Percentiles rank a stretch among this genome's conserved stretches.
Evolutionary conservation across 1,140 invertebrate genomes (phyloP).

Genomic region (Pteromalus puparum): DNA sequence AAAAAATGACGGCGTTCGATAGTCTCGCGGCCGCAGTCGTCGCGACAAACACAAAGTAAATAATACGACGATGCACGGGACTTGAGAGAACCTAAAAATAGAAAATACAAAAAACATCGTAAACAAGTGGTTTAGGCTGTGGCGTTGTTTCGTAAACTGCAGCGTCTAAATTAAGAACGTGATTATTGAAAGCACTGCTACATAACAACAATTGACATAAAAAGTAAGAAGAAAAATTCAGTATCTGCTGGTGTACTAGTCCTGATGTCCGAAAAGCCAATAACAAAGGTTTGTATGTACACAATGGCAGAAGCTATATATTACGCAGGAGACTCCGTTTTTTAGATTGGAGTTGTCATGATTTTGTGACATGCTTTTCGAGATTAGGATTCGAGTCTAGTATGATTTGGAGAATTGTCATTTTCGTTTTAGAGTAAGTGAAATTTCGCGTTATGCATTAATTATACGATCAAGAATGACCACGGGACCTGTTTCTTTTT

Average conservation of each 20-base stretch:
- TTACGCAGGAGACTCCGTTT: background rate
- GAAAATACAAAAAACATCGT: conserved; percentile 32
- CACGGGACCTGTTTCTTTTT: background rate
- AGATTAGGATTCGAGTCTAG: background rate
- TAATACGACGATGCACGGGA: conserved; percentile 33
- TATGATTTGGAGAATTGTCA: background rate
- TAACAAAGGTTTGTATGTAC: conserved; percentile 47
- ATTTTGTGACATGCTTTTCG: conserved; percentile 3
- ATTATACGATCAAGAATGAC: background rate
- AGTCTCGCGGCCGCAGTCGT: background rate
- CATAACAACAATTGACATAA: too few relatives aligned
- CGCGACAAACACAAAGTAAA: background rate
- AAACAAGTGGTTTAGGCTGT: conserved; percentile 1
- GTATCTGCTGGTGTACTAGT: too few relatives aligned
- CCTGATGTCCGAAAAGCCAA: background rate
- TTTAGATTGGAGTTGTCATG: conserved; percentile 11
- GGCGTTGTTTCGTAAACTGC: background rate
- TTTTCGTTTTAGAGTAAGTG: background rate
- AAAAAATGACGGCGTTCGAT: conserved; percentile 31
- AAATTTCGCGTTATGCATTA: background rate
- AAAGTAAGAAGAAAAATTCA: too few relatives aligned
- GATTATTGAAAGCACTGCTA: too few relatives aligned
- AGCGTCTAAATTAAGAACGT: too few relatives aligned
- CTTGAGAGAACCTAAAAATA: conserved; percentile 21
- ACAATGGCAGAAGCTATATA: background rate